Conservation (phyloP, 1,140 invertebrate genomes). For the Pemphigus obesinymphae region DNA sequence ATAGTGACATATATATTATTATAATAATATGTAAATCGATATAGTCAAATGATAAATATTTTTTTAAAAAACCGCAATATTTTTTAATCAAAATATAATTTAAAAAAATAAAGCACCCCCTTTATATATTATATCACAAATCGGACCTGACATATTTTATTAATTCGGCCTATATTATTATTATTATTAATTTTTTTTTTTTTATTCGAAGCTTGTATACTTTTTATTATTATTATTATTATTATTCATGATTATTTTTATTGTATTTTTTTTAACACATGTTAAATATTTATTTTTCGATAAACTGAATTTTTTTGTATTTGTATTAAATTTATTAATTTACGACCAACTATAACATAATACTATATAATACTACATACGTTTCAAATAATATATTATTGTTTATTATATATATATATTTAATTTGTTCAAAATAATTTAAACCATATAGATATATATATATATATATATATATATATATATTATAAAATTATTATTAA, state of each 20-base stretch:
- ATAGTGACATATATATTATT: no score
- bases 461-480: neutral
- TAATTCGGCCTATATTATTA: neutral
- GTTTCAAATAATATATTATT: no score
- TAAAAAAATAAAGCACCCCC: neutral
- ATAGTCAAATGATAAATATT: no score
- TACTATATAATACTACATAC: no score
- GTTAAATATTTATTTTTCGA: constrained; percentile 22
- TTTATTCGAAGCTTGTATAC: neutral
- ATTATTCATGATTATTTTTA: constrained; percentile 3
- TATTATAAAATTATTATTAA: neutral
- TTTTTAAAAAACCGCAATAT: no score
- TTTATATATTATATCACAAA: neutral
- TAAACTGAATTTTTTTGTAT: constrained; percentile 1
- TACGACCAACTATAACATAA: neutral
- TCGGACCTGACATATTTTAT: neutral
- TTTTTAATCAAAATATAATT: constrained; percentile 2
- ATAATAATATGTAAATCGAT: no score
- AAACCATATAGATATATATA: neutral
- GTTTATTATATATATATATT: neutral
- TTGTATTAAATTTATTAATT: no score
- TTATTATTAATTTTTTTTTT: neutral
- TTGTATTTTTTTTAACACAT: constrained; percentile 12
- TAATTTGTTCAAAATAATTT: neutral
- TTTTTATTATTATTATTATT: constrained; percentile 3